These are phyloP conservation scores for Hippoglossus stenolepis DNA, from an alignment of 2,113 vertebrate species.

Conservation along the genomic window DNA sequence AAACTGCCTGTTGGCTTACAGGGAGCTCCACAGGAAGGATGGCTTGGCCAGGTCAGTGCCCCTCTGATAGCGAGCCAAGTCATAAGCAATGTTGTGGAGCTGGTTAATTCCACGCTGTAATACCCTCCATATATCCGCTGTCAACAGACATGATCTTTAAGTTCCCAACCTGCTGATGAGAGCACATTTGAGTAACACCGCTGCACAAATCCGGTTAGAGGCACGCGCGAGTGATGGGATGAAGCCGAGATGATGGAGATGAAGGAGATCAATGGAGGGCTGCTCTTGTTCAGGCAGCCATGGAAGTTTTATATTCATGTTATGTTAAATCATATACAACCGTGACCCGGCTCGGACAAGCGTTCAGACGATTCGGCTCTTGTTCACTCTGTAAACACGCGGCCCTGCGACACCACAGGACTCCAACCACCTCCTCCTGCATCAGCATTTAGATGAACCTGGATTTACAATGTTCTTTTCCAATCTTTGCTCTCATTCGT, in stretches of 20 bases:
- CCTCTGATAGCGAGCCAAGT: constrained; percentile 49
- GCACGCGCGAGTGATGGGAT: constrained; percentile 43
- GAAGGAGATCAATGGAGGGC: constrained; percentile 50
- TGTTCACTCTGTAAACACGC: constrained; percentile 15
- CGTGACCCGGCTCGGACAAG: constrained; percentile 10
- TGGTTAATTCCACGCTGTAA: constrained; percentile 74
- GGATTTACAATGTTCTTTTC: constrained; percentile 29
- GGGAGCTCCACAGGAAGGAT: constrained; percentile 29
- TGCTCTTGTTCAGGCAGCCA: constrained; percentile 26
- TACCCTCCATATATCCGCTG: constrained; percentile 63
- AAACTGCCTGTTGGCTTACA: constrained; percentile 49
- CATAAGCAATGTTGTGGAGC: constrained; percentile 60
- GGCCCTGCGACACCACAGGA: not conserved
- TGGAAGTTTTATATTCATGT: constrained; percentile 43
- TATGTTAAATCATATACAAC: constrained; percentile 41
- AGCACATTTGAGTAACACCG: constrained; percentile 62
- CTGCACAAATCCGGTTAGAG: constrained; percentile 56
- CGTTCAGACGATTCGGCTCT: not conserved
- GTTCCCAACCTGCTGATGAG: constrained; percentile 71
- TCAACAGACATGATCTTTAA: constrained; percentile 66
- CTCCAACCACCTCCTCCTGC: constrained; percentile 22
- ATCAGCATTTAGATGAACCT: constrained; percentile 47
- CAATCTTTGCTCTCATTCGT: not conserved
- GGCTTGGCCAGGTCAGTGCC: constrained; percentile 28
- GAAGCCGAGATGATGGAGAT: constrained; percentile 47